phyloP scores from a whole-genome alignment of 2,888 invertebrate species.

The Ischnura elegans region DNA sequence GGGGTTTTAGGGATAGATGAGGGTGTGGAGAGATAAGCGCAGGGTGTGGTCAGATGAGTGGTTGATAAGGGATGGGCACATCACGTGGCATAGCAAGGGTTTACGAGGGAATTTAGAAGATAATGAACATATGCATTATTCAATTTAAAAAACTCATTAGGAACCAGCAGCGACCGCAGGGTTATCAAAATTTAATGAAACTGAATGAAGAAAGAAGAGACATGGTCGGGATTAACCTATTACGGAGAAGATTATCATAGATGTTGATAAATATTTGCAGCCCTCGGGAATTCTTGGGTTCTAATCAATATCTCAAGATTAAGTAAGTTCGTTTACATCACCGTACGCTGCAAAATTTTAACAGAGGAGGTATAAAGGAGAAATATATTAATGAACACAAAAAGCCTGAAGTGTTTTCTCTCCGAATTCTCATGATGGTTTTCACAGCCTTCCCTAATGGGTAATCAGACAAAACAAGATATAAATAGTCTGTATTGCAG shows the following conservation, averaged over 20 bases:
- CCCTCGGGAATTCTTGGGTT: not conserved
- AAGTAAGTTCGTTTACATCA: not conserved
- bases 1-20: too few species aligned
- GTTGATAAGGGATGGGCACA: not conserved
- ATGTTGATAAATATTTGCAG: not conserved
- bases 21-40: too few species aligned
- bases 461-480: too few species aligned
- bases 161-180: not conserved
- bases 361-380: too few species aligned
- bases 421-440: too few species aligned
- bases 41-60: too few species aligned
- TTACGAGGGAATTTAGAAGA: not conserved
- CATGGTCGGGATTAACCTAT: not conserved
- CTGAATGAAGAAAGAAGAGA: not conserved
- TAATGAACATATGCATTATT: constrained; percentile 17
- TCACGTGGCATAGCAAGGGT: not conserved
- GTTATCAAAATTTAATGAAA: not conserved
- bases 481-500: too few species aligned
- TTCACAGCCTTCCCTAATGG: too few species aligned
- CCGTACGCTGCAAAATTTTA: not conserved
- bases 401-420: too few species aligned
- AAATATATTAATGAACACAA: too few species aligned
- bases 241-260: not conserved
- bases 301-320: not conserved
- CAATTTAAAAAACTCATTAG: constrained; percentile 10